Evolutionary conservation across 2,797 vertebrate genomes (phyloP).

Genomic region (Nyctalus aviator): DNA sequence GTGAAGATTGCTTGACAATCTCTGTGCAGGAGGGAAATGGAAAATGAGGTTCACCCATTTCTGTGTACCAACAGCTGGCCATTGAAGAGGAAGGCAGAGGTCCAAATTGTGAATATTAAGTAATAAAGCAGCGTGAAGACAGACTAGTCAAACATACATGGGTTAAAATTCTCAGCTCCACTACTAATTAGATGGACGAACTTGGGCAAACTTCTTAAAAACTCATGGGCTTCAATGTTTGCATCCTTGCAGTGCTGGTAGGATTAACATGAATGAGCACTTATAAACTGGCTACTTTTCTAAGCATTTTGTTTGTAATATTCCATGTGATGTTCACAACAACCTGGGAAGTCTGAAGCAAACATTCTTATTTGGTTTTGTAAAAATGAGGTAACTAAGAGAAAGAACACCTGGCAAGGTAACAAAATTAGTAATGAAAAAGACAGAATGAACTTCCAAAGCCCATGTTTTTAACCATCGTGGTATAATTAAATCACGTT

Average conservation of each 20-base stretch:
- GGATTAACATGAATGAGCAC: neutral
- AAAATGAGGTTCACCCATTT: neutral
- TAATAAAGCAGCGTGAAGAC: neutral
- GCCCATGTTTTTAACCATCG: neutral
- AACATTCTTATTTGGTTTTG: conserved; percentile 6
- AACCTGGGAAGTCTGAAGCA: neutral
- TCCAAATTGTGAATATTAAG: neutral
- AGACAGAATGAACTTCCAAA: neutral
- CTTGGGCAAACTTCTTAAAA: neutral
- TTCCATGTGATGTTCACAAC: conserved; percentile 23
- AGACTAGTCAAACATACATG: neutral
- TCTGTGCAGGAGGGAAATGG: neutral
- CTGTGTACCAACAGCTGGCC: neutral
- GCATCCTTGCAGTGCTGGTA: neutral
- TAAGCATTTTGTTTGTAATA: neutral
- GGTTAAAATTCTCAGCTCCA: neutral
- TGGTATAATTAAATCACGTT: neutral
- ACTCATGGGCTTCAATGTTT: neutral
- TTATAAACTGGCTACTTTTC: neutral
- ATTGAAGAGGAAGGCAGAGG: neutral
- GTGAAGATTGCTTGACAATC: conserved; percentile 49
- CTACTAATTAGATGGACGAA: neutral
- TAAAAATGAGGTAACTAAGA: conserved; percentile 31
- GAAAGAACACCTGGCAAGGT: neutral
- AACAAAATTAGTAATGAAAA: neutral